A percentile compares a stretch with the other conserved stretches of the same genome.
These are phyloP conservation scores for Prionace glauca DNA, from an alignment of 2,797 vertebrate species.

Conservation along the genomic window DNA sequence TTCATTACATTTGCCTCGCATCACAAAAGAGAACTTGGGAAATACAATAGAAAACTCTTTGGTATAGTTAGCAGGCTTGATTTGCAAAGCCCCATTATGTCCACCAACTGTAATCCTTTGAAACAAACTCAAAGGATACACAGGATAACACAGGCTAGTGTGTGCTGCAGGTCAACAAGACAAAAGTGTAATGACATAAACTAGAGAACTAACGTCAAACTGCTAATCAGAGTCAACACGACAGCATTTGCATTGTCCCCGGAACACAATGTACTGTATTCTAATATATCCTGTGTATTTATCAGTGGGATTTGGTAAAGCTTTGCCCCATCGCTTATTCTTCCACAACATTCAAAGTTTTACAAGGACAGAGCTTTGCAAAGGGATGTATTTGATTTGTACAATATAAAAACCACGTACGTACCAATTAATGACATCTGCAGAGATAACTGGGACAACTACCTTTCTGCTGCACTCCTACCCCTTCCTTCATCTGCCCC, in stretches of 20 bases:
- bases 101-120: neutral
- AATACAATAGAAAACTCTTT: neutral
- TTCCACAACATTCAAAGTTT: neutral
- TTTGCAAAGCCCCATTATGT: neutral
- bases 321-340: neutral
- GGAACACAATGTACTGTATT: neutral
- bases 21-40: neutral
- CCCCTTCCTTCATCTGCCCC: neutral
- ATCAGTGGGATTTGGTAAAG: neutral
- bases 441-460: neutral
- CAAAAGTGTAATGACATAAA: constrained; percentile 1
- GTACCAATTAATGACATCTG: neutral
- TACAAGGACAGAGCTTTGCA: neutral
- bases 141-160: neutral
- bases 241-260: neutral
- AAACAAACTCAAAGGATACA: constrained; percentile 20
- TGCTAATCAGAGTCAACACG: neutral
- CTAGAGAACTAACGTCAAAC: neutral
- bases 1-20: neutral
- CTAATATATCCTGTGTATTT: neutral
- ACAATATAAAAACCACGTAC: neutral
- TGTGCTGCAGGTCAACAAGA: neutral
- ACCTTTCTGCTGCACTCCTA: neutral
- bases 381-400: neutral
- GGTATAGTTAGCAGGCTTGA: neutral